Conservation (phyloP, 2,888 invertebrate species). For the Brassicogethes aeneus region DNA sequence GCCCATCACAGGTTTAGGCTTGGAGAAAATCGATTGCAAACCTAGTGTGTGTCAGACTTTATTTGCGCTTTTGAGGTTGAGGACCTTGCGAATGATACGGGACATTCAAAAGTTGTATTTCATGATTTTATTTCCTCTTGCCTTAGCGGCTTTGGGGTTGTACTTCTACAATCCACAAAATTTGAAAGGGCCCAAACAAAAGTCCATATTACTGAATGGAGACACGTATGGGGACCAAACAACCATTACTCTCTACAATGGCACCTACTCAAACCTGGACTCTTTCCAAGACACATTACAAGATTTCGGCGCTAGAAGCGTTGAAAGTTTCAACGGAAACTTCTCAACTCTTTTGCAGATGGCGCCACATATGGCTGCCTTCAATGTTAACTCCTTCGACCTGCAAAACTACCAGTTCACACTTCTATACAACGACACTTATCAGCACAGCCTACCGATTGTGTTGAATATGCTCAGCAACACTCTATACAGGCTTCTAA, state of each 20-base stretch:
- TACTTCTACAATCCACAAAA: slow-evolving; percentile 54
- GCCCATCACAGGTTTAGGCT: slow-evolving; percentile 48
- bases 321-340: slow-evolving; percentile 55
- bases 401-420: slow-evolving; percentile 49
- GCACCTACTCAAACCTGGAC: slow-evolving; percentile 36
- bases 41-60: slow-evolving; percentile 56
- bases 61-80: slow-evolving; percentile 56
- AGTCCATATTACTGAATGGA: slow-evolving; percentile 42
- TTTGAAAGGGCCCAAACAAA: background rate
- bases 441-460: slow-evolving; percentile 69
- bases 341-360: slow-evolving; percentile 53
- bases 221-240: slow-evolving; percentile 52
- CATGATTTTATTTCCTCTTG: slow-evolving; percentile 62
- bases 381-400: slow-evolving; percentile 49
- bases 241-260: slow-evolving; percentile 54
- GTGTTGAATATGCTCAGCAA: slow-evolving; percentile 64
- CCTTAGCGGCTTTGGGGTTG: slow-evolving; percentile 58
- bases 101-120: slow-evolving; percentile 61
- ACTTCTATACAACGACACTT: slow-evolving; percentile 69
- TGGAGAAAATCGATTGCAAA: slow-evolving; percentile 55
- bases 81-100: slow-evolving; percentile 56
- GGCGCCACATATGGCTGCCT: slow-evolving; percentile 58
- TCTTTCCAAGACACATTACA: slow-evolving; percentile 32
- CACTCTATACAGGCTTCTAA: slow-evolving; percentile 50
- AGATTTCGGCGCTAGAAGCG: slow-evolving; percentile 33